Evolutionary conservation across 2,888 invertebrate genomes (phyloP).

Genomic region (Pollenia angustigena): DNA sequence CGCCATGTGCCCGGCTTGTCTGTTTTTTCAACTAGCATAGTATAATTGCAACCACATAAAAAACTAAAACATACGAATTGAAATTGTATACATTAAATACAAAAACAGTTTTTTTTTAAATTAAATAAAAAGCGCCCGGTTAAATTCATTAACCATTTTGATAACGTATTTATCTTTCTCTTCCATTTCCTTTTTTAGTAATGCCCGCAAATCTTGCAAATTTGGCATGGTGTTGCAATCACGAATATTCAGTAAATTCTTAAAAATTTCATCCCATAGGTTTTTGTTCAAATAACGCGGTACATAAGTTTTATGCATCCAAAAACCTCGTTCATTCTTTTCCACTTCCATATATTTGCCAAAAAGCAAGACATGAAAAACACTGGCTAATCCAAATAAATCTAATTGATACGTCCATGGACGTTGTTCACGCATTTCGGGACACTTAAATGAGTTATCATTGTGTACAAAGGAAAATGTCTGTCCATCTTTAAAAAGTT

Average conservation of each 20-base stretch:
- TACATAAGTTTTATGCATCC: conserved; percentile 81
- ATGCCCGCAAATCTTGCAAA: conserved; percentile 84
- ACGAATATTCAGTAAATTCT: conserved; percentile 91
- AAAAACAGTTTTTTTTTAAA: neutral
- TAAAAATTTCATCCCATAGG: conserved; percentile 93
- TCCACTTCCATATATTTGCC: conserved; percentile 94
- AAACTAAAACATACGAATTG: conserved; percentile 5
- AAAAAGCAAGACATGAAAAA: conserved; percentile 93
- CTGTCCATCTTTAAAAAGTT: conserved; percentile 90
- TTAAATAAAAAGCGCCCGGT: conserved; percentile 77
- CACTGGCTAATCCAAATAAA: conserved; percentile 94
- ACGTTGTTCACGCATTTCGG: conserved; percentile 95
- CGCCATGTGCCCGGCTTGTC: too few relatives aligned
- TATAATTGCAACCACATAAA: neutral
- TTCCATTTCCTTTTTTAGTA: conserved; percentile 80
- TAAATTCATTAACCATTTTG: conserved; percentile 81
- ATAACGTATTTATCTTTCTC: conserved; percentile 80
- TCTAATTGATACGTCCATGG: conserved; percentile 98
- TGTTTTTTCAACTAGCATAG: too few relatives aligned
- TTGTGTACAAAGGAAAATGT: conserved; percentile 88
- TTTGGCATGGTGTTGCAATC: conserved; percentile 91
- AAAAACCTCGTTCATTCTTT: conserved; percentile 83
- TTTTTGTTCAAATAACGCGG: conserved; percentile 87
- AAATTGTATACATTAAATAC: neutral
- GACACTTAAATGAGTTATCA: conserved; percentile 91